A percentile compares a stretch with the other conserved stretches of the same genome.
phyloP scores from a whole-genome alignment of 2,797 vertebrate genomes.

The Aplochiton taeniatus region DNA sequence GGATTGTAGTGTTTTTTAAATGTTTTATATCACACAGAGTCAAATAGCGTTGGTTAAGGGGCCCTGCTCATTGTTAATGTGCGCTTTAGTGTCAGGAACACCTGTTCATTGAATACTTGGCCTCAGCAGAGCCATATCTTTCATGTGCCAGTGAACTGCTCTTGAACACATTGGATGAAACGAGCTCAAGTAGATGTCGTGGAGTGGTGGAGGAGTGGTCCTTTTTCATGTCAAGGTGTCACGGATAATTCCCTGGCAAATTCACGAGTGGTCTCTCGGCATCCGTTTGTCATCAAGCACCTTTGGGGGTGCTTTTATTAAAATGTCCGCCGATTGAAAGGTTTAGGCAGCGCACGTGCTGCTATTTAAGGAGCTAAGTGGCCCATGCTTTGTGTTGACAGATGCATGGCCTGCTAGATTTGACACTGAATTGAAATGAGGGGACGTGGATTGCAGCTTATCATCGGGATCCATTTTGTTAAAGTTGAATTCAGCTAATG shows the following conservation, averaged over 20 bases:
- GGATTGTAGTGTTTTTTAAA: too few species aligned
- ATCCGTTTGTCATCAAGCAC: conserved; percentile 37
- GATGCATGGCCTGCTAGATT: conserved; percentile 21
- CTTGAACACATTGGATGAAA: conserved; percentile 51
- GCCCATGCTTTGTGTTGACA: background rate
- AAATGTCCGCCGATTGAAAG: conserved; percentile 14
- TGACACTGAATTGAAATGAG: conserved; percentile 28
- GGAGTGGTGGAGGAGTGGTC: conserved; percentile 48
- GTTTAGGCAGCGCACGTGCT: conserved; percentile 18
- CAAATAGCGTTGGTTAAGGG: too few species aligned
- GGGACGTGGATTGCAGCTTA: conserved; percentile 29
- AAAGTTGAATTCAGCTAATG: conserved; percentile 22
- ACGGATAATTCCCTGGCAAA: conserved; percentile 43
- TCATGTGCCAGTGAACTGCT: conserved; percentile 41
- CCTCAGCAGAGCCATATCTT: conserved; percentile 25
- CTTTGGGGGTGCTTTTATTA: conserved; percentile 36
- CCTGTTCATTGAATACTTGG: conserved; percentile 11
- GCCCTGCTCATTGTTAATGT: too few species aligned
- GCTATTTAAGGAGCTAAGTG: conserved; percentile 41
- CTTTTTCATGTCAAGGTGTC: conserved; percentile 39
- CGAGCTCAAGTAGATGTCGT: conserved; percentile 50
- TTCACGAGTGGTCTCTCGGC: conserved; percentile 29
- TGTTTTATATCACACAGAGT: too few species aligned
- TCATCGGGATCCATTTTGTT: conserved; percentile 29
- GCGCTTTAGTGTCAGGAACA: background rate